Percentiles rank a stretch among this genome's conserved stretches.
These are phyloP conservation scores for Carassius auratus DNA, from an alignment of 2,113 vertebrate genomes.

Conservation along the genomic window DNA sequence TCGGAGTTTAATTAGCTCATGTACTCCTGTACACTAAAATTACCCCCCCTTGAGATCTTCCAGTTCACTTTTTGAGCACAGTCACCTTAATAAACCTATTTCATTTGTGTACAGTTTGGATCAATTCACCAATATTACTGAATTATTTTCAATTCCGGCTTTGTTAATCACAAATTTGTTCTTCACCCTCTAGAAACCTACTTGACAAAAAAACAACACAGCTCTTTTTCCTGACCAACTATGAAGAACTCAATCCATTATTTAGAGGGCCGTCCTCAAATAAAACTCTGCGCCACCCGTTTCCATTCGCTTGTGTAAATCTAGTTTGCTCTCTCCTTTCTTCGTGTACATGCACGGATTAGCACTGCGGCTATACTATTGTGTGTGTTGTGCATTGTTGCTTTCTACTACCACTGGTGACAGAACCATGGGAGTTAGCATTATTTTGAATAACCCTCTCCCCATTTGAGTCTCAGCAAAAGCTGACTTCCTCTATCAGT, in stretches of 20 bases:
- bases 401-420: constrained; percentile 71
- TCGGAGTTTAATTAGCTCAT: neutral
- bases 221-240: constrained; percentile 41
- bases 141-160: constrained; percentile 36
- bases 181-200: constrained; percentile 27
- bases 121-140: constrained; percentile 9
- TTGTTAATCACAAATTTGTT: constrained; percentile 21
- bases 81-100: constrained; percentile 35
- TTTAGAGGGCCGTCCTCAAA: constrained; percentile 47
- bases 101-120: constrained; percentile 33
- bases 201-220: constrained; percentile 38
- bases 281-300: neutral
- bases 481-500: constrained; percentile 71
- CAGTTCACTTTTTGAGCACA: neutral
- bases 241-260: constrained; percentile 53
- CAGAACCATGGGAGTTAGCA: constrained; percentile 72
- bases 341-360: constrained; percentile 46
- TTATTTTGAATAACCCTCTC: constrained; percentile 79
- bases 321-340: constrained; percentile 36
- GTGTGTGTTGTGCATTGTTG: constrained; percentile 64
- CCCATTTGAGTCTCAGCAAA: constrained; percentile 73
- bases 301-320: constrained; percentile 40
- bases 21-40: neutral
- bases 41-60: neutral
- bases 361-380: constrained; percentile 54